A percentile compares a stretch with the other conserved stretches of the same genome.
These are phyloP conservation scores for Cephus pulcher DNA, from an alignment of 2,888 invertebrate genomes.

Conservation along the genomic window DNA sequence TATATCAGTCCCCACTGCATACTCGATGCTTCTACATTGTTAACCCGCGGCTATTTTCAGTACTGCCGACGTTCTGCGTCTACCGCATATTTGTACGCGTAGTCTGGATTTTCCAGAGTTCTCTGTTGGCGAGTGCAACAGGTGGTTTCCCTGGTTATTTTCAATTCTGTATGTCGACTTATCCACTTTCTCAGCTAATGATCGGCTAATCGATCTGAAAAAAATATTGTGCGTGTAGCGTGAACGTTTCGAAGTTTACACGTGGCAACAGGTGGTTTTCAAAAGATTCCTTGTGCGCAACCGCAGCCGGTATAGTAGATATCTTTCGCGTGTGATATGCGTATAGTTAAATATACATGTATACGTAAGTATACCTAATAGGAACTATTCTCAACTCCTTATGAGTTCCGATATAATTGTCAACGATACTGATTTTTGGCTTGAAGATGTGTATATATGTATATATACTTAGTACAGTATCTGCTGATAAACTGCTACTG, in stretches of 20 bases:
- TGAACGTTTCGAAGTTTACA: neutral
- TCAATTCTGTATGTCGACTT: neutral
- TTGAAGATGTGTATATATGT: too few species aligned
- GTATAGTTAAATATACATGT: too few species aligned
- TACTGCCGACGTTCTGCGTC: neutral
- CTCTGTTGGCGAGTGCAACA: neutral
- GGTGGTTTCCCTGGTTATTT: neutral
- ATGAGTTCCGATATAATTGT: too few species aligned
- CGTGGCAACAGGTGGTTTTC: neutral
- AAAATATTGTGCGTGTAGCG: neutral
- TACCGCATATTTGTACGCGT: neutral
- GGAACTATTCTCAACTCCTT: too few species aligned
- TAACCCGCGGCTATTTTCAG: neutral
- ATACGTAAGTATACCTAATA: too few species aligned
- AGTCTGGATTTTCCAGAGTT: neutral
- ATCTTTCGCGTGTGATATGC: too few species aligned
- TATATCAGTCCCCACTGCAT: neutral
- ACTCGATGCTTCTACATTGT: neutral
- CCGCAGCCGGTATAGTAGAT: neutral
- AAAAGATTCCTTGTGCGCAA: neutral
- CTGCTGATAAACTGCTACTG: neutral
- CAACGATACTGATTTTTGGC: too few species aligned
- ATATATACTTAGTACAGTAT: too few species aligned
- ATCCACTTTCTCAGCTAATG: neutral
- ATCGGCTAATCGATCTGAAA: neutral